Conservation (phyloP, 2,797 vertebrate genomes). For the Diplodus sargus region DNA sequence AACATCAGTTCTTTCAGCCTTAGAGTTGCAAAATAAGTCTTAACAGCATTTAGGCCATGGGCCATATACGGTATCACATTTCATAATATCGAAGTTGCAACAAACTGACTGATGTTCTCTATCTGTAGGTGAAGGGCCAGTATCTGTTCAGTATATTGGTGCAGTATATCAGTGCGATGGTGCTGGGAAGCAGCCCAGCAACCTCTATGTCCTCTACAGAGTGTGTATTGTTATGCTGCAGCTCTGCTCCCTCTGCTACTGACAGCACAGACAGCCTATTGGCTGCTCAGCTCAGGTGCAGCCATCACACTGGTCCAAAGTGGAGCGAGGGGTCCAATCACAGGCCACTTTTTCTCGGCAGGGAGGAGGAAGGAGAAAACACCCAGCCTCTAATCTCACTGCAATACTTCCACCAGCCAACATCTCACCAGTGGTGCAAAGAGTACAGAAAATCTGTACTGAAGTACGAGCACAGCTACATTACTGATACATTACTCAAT, state of each 20-base stretch:
- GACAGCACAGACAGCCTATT: constrained; percentile 43
- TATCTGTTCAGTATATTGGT: constrained; percentile 1
- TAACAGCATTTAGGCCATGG: neutral
- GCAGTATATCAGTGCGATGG: constrained; percentile 6
- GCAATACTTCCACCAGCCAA: constrained; percentile 12
- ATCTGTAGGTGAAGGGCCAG: constrained; percentile 25
- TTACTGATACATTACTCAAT: no score
- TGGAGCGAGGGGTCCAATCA: constrained; percentile 61
- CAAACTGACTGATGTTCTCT: neutral
- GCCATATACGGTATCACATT: neutral
- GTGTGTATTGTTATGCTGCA: constrained; percentile 32
- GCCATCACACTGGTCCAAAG: constrained; percentile 49
- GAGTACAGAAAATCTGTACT: no score
- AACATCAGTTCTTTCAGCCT: neutral
- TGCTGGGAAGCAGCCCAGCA: constrained; percentile 19
- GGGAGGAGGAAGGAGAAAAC: constrained; percentile 21
- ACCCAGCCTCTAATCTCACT: constrained; percentile 18
- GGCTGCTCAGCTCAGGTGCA: constrained; percentile 68
- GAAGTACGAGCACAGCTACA: no score
- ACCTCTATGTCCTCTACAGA: constrained; percentile 42
- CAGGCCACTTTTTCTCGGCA: constrained; percentile 11
- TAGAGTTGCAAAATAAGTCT: neutral
- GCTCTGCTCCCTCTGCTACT: constrained; percentile 21
- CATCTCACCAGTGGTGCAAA: no score
- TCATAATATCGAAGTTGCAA: neutral